Percentiles rank a stretch among this genome's conserved stretches.
These are phyloP conservation scores for Lumbricus terrestris DNA, from an alignment of 2,888 invertebrate genomes.

Conservation along the genomic window DNA sequence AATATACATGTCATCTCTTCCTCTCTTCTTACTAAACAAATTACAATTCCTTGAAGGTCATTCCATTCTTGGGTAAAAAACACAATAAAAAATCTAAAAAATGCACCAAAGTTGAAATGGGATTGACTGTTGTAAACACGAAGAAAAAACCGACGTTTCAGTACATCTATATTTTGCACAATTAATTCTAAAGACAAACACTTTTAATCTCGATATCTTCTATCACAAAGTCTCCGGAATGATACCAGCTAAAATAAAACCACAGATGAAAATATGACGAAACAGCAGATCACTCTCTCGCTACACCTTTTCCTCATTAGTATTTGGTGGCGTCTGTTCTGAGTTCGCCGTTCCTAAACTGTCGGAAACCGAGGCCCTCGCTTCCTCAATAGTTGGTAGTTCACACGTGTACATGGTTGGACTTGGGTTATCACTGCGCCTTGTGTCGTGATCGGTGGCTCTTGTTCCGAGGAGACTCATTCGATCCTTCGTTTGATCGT, in stretches of 20 bases:
- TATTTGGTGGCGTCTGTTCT: neutral
- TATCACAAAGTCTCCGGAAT: slow-evolving; percentile 3
- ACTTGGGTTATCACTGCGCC: neutral
- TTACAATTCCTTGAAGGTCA: neutral
- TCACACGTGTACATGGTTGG: neutral
- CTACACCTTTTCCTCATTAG: neutral
- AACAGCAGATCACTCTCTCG: neutral
- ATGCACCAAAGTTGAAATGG: neutral
- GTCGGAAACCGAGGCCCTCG: neutral
- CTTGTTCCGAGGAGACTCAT: neutral
- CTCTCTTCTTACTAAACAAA: no score
- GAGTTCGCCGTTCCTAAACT: neutral
- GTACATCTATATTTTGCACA: neutral
- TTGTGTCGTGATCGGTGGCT: neutral
- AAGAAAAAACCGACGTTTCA: neutral
- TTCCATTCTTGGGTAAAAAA: neutral
- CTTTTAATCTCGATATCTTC: neutral
- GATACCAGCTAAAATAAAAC: neutral
- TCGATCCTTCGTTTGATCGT: neutral
- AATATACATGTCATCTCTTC: no score
- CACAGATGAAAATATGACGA: neutral
- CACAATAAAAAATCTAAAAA: neutral
- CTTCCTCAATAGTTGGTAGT: neutral
- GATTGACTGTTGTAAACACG: neutral
- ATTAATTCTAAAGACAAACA: neutral